Evolutionary conservation across 2,797 vertebrate genomes (phyloP).

Genomic region (Thalassophryne amazonica): DNA sequence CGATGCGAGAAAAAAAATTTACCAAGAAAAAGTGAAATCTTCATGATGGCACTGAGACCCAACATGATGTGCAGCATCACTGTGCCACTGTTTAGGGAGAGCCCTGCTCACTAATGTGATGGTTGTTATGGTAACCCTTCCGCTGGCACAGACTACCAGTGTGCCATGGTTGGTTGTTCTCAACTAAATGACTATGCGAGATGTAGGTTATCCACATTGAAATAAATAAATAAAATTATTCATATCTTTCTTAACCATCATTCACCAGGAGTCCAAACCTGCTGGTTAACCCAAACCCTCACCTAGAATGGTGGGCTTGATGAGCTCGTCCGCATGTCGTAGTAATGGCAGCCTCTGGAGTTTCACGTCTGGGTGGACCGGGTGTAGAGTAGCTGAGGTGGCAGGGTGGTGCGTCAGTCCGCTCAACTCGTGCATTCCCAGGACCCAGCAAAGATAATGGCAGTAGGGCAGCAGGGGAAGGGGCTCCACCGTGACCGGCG

Average conservation of each 20-base stretch:
- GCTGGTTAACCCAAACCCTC: conserved; percentile 44
- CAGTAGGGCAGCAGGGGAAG: conserved; percentile 84
- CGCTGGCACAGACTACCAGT: too few relatives aligned
- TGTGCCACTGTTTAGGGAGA: too few relatives aligned
- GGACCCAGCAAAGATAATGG: conserved; percentile 93
- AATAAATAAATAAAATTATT: too few relatives aligned
- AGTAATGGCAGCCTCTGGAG: conserved; percentile 96
- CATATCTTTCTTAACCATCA: background rate
- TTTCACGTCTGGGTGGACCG: conserved; percentile 96
- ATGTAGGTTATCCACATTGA: too few relatives aligned
- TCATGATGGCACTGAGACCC: too few relatives aligned
- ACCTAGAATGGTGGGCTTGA: conserved; percentile 97
- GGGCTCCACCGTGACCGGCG: conserved; percentile 73
- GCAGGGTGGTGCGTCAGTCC: conserved; percentile 87
- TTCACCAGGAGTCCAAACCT: background rate
- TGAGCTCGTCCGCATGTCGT: conserved; percentile 95
- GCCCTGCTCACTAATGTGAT: too few relatives aligned
- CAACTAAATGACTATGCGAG: too few relatives aligned
- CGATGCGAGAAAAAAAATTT: too few relatives aligned
- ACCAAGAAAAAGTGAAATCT: too few relatives aligned
- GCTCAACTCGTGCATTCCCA: conserved; percentile 91
- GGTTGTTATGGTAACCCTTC: too few relatives aligned
- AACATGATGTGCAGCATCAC: too few relatives aligned
- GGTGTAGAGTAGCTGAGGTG: conserved; percentile 87
- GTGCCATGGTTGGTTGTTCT: too few relatives aligned